phyloP scores from a whole-genome alignment of 1,140 invertebrate species.

The Homarus americanus region DNA sequence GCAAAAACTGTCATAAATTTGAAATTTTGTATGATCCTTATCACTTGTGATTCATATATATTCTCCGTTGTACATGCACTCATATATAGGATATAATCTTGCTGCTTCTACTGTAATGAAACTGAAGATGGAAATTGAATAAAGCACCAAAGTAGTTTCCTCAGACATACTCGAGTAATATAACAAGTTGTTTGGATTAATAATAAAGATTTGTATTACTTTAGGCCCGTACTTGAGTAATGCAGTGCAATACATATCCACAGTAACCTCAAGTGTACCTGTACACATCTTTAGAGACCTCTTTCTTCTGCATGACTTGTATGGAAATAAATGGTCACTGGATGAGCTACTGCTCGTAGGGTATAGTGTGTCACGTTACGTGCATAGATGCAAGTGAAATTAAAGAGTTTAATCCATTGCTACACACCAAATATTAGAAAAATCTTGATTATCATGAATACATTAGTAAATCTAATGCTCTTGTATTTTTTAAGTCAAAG shows the following conservation, averaged over 20 bases:
- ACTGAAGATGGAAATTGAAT: background rate
- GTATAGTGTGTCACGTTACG: background rate
- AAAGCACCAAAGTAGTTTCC: background rate
- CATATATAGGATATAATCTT: background rate
- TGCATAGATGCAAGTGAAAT: background rate
- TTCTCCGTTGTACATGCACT: background rate
- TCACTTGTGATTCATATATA: background rate
- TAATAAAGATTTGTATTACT: slow-evolving; percentile 1
- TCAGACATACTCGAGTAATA: background rate
- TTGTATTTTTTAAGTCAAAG: background rate
- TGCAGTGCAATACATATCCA: slow-evolving; percentile 15
- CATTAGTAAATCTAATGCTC: too few species aligned
- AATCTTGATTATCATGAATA: background rate
- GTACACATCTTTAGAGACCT: slow-evolving; percentile 1
- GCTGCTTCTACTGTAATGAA: background rate
- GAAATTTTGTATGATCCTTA: background rate
- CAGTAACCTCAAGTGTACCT: slow-evolving; percentile 7
- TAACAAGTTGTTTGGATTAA: background rate
- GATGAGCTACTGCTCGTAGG: background rate
- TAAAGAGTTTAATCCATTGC: background rate
- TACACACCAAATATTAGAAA: background rate
- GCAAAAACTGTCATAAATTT: background rate
- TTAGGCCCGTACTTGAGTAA: background rate
- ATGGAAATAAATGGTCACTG: background rate
- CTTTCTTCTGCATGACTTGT: background rate